Base-by-base conservation (phyloP, 64 coral and sea anemone genomes). In the Porites australiensis region DNA sequence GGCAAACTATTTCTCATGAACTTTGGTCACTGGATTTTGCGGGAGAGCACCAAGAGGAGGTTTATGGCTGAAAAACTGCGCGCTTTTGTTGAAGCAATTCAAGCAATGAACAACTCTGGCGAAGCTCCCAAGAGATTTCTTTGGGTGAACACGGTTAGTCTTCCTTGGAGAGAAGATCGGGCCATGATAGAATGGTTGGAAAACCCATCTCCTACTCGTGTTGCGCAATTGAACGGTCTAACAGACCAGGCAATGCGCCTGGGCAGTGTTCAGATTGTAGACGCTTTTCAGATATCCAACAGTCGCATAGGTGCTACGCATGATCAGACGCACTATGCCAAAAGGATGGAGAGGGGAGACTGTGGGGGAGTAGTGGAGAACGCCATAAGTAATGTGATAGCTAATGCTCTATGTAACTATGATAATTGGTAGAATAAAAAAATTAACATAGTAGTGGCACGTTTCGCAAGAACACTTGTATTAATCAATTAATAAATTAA, bases 281-380 rank as follows among this genome's bases (percentile, higher is more conserved):
- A 99, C 37, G 98, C 94, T 16, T 99, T 99, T 87, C 98, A 99
- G 85, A 94, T 99, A 44, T 96, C 94, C 61, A 99, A 99, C 54
- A 93, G 91, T 77, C 98, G 98, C 9, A 91, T 99, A 65, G 88
- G 94, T 0, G 98, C 98, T 1, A 96, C 94, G 3, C 94, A 96
- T 64, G 98, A 99, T 79, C 91, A 93, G 50, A 99, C 98, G 8
- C 98, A 99, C 45, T 99, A 96, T 13, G 94, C 98, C 48, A 99
- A 99, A 48, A 84, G 94, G 51, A 85, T 99, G 79, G 79, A 82
- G 18, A 87, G 90, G 19, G 94, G 92, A 3, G 88, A 94, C 16
- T 99, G 98, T 53, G 98, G 94, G 5, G 98, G 98, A 88, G 98
- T 95, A 9, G 98, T 99, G 2, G 98, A 99, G 27, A 99, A 99